Conservation (phyloP, 2,797 vertebrate species). For the Columba guinea region DNA sequence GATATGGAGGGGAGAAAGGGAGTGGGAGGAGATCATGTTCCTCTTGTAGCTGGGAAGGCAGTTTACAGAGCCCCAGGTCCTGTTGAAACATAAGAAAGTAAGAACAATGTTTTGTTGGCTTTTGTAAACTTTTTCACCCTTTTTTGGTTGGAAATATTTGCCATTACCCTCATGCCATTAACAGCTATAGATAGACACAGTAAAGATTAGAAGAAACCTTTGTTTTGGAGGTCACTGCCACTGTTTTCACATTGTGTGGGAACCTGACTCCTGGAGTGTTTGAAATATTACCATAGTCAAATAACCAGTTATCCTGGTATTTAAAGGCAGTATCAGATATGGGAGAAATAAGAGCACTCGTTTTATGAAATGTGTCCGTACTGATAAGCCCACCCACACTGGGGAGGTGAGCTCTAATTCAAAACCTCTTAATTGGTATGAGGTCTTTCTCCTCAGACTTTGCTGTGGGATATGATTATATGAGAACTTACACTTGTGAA, state of each 20-base stretch:
- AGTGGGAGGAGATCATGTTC: not conserved
- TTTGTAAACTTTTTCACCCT: not conserved
- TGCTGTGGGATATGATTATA: not conserved
- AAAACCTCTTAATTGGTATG: not conserved
- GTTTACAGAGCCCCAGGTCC: not conserved
- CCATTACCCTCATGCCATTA: not conserved
- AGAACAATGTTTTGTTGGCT: not conserved
- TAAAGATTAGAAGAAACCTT: not conserved
- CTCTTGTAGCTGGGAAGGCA: not conserved
- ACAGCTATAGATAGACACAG: not conserved
- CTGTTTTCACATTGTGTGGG: not conserved
- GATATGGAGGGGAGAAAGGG: not conserved
- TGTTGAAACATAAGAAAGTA: not conserved
- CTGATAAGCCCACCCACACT: not conserved
- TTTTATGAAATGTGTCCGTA: not conserved
- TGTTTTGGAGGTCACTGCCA: not conserved
- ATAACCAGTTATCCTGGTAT: conserved; percentile 1
- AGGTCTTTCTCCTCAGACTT: not conserved
- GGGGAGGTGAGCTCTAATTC: not conserved
- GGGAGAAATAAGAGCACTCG: not conserved
- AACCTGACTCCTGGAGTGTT: not conserved
- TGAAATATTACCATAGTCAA: not conserved
- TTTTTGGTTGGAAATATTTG: not conserved
- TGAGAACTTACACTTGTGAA: not conserved
- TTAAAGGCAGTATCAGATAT: not conserved